These are phyloP conservation scores for Heliconius eleuchia DNA, from an alignment of 1,140 invertebrate species.

Conservation along the genomic window DNA sequence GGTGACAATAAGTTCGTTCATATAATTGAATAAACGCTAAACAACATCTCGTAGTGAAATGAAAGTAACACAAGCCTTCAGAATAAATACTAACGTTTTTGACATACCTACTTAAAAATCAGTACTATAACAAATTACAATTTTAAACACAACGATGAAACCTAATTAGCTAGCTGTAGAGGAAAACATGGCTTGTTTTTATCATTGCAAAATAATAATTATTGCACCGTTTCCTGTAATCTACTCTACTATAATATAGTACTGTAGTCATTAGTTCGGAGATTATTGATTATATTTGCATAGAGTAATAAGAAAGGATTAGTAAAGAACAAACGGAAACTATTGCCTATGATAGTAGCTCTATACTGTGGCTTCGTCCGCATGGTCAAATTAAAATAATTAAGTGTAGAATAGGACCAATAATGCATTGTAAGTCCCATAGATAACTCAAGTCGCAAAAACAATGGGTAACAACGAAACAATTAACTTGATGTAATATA, in stretches of 20 bases:
- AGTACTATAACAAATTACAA: neutral
- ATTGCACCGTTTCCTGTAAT: slow-evolving; percentile 13
- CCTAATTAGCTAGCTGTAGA: neutral
- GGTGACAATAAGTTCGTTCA: no score
- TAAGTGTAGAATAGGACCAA: no score
- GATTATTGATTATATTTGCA: neutral
- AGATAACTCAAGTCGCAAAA: no score
- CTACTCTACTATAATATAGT: neutral
- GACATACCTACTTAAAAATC: neutral
- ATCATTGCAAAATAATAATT: slow-evolving; percentile 15
- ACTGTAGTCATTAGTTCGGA: neutral
- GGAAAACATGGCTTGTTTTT: slow-evolving; percentile 7
- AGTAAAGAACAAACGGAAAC: neutral
- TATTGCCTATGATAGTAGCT: no score
- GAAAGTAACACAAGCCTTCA: neutral
- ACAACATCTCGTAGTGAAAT: no score
- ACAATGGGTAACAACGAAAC: no score
- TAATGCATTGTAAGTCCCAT: no score
- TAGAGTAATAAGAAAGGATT: neutral
- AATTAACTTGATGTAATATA: no score
- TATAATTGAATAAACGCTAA: no score
- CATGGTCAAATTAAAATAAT: no score
- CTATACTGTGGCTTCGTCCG: no score
- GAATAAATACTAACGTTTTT: neutral
- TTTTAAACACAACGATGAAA: neutral